phyloP scores from a whole-genome alignment of 1,140 invertebrate genomes.

The Aphidius ervi region DNA sequence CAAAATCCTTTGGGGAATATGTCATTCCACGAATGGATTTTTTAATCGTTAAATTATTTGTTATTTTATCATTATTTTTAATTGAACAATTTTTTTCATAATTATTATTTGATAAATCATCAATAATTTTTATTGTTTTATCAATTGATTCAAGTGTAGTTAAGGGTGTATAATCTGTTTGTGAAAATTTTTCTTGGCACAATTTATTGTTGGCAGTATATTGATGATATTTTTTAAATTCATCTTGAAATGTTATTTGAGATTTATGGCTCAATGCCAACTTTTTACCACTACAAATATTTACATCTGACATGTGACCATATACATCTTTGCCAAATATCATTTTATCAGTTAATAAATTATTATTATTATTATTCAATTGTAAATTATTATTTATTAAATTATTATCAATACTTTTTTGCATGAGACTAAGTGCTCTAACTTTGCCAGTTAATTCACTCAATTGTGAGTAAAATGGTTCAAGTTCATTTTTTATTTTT shows the following conservation, averaged over 20 bases:
- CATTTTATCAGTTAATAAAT: neutral
- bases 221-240: too few species aligned
- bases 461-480: constrained; percentile 26
- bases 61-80: neutral
- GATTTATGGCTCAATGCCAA: too few species aligned
- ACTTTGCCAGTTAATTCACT: constrained; percentile 28
- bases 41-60: neutral
- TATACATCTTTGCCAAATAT: too few species aligned
- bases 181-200: too few species aligned
- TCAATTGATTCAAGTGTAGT: too few species aligned
- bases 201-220: too few species aligned
- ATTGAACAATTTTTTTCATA: neutral
- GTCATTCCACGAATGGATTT: constrained; percentile 12
- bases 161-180: too few species aligned
- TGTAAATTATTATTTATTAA: neutral
- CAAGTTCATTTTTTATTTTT: constrained; percentile 31
- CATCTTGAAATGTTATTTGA: too few species aligned
- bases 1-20: constrained; percentile 8
- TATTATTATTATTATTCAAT: neutral
- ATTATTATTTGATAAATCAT: too few species aligned
- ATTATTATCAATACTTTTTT: constrained; percentile 3
- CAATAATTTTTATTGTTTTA: too few species aligned
- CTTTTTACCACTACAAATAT: too few species aligned
- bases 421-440: constrained; percentile 24
- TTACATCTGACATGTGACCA: too few species aligned